Conservation (phyloP, 2,888 invertebrate genomes). For the Lasioglossum oenotherae region DNA sequence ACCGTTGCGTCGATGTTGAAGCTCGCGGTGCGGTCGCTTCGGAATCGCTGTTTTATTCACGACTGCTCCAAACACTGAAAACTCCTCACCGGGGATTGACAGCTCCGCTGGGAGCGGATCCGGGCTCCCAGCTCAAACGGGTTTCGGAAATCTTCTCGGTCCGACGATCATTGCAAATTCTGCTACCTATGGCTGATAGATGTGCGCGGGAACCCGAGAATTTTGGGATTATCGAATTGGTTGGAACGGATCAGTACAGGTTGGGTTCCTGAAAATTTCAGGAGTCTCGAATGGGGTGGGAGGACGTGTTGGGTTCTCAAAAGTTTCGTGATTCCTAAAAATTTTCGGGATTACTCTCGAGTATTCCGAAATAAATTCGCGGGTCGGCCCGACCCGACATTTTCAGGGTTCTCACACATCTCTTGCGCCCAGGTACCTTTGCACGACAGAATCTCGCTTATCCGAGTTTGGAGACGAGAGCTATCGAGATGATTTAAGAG, state of each 20-base stretch:
- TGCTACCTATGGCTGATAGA: not conserved
- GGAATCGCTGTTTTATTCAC: constrained; percentile 46
- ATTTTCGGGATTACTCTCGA: no score
- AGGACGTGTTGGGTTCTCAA: not conserved
- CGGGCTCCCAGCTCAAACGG: not conserved
- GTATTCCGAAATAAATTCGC: no score
- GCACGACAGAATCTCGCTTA: not conserved
- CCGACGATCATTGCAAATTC: not conserved
- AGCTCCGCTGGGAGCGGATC: not conserved
- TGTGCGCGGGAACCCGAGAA: not conserved
- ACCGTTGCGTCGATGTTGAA: constrained; percentile 50
- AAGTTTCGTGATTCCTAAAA: not conserved
- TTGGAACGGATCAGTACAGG: not conserved
- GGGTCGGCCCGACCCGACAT: not conserved
- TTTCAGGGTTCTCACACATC: not conserved
- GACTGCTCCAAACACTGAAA: constrained; percentile 32
- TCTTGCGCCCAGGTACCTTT: not conserved
- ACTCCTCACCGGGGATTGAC: constrained; percentile 39
- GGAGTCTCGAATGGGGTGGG: not conserved
- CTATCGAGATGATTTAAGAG: not conserved
- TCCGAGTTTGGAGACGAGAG: not conserved
- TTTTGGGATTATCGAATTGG: not conserved
- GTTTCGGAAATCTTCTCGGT: not conserved
- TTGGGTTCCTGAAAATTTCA: not conserved
- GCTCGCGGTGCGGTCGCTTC: constrained; percentile 43